These are phyloP conservation scores for Chrysomallon squamiferum DNA, from an alignment of 1,140 invertebrate species.

Conservation along the genomic window DNA sequence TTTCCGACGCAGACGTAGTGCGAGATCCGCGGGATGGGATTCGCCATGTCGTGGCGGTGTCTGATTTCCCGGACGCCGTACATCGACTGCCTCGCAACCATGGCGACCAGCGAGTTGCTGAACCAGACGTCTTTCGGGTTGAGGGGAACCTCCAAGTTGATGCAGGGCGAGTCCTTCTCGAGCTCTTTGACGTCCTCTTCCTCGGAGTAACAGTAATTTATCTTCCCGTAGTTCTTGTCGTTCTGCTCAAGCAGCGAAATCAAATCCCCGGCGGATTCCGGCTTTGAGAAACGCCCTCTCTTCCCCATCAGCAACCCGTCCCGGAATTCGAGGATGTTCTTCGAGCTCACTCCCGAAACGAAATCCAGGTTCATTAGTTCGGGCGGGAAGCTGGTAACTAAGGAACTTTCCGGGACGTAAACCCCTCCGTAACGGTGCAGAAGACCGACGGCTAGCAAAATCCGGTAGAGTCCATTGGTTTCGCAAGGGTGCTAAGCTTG, in stretches of 20 bases:
- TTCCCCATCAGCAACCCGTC: conserved; percentile 31
- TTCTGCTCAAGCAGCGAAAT: conserved; percentile 16
- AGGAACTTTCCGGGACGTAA: conserved; percentile 27
- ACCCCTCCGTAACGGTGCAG: conserved; percentile 32
- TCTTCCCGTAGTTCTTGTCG: conserved; percentile 13
- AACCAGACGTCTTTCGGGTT: conserved; percentile 26
- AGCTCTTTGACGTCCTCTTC: conserved; percentile 16
- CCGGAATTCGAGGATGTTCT: conserved; percentile 9
- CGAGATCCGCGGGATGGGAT: conserved; percentile 24
- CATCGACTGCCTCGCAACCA: conserved; percentile 14
- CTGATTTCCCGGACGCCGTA: conserved; percentile 13
- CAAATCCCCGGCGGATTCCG: conserved; percentile 15
- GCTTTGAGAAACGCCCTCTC: conserved; percentile 22
- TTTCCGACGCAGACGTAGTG: conserved; percentile 29
- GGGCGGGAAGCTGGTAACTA: conserved; percentile 27
- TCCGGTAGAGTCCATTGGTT: conserved; percentile 10
- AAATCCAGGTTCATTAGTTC: conserved; percentile 18
- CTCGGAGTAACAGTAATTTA: conserved; percentile 21
- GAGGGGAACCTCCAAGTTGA: conserved; percentile 13
- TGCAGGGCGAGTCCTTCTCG: conserved; percentile 19
- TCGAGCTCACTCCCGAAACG: conserved; percentile 21
- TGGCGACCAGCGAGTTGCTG: conserved; percentile 10
- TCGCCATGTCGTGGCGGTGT: conserved; percentile 7
- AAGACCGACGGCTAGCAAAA: conserved; percentile 18
- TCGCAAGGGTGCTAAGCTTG: conserved; percentile 16